phyloP scores from a whole-genome alignment of 1,140 invertebrate genomes.

The Brachionus rotundiformis region DNA sequence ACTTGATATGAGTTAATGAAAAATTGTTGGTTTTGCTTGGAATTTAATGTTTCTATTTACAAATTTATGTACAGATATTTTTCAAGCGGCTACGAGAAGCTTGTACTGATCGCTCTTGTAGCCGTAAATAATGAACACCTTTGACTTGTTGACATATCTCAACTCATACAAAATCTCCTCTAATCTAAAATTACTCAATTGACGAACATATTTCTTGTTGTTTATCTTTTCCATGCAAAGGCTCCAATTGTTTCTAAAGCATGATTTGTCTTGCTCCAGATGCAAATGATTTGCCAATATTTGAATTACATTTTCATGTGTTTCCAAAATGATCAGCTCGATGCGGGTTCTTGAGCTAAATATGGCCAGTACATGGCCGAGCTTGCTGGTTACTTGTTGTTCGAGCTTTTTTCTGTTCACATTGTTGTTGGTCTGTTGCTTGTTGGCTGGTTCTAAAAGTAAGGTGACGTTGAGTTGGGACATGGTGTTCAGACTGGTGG shows the following conservation, averaged over 20 bases:
- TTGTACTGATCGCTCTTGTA: conserved; percentile 35
- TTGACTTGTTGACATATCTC: conserved; percentile 30
- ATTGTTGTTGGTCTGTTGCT: background rate
- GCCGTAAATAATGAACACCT: conserved; percentile 35
- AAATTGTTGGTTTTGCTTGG: background rate
- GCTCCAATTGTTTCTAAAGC: conserved; percentile 2
- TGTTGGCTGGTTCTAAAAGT: background rate
- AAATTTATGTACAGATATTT: background rate
- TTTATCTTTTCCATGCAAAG: conserved; percentile 31
- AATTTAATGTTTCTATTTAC: background rate
- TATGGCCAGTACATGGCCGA: conserved; percentile 4
- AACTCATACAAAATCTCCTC: conserved; percentile 2
- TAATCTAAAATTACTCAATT: conserved; percentile 7
- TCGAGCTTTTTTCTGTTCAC: background rate
- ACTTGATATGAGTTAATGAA: no score
- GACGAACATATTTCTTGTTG: background rate
- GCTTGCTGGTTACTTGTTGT: background rate
- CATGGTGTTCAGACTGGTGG: background rate
- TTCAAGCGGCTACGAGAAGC: conserved; percentile 6
- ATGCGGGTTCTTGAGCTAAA: conserved; percentile 38
- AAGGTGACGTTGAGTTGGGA: conserved; percentile 43
- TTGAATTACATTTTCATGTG: conserved; percentile 25
- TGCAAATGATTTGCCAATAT: conserved; percentile 23
- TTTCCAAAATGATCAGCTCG: conserved; percentile 25
- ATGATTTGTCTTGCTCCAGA: background rate